Evolutionary conservation across 2,888 invertebrate species (phyloP).

Genomic region (Anaspis maculata): DNA sequence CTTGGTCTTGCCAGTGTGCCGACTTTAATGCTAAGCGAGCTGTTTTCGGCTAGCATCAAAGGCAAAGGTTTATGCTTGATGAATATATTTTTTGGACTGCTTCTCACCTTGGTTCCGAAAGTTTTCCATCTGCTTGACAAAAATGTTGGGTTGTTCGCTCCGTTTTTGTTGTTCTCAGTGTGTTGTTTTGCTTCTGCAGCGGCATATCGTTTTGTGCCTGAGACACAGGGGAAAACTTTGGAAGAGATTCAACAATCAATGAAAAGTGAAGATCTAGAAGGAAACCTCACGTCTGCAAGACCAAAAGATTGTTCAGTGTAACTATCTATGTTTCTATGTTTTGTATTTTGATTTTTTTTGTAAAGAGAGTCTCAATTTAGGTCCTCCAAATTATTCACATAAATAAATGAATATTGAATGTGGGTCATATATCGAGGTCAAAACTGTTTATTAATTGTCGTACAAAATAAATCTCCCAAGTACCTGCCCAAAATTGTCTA

Average conservation of each 20-base stretch:
- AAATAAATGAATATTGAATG: too few species aligned
- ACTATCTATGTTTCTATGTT: constrained; percentile 36
- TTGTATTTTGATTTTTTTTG: constrained; percentile 37
- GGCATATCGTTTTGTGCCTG: constrained; percentile 24
- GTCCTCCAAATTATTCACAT: too few species aligned
- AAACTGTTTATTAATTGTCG: too few species aligned
- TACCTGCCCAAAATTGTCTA: too few species aligned
- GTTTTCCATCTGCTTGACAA: constrained; percentile 29
- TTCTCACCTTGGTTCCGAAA: constrained; percentile 22
- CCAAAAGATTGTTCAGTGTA: constrained; percentile 23
- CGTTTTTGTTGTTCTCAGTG: constrained; percentile 29
- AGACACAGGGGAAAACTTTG: too few species aligned
- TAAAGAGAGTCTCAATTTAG: too few species aligned
- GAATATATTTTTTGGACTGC: constrained; percentile 23
- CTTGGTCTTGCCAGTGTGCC: too few species aligned
- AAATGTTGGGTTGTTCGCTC: constrained; percentile 27
- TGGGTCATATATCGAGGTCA: too few species aligned
- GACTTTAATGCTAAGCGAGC: constrained; percentile 29
- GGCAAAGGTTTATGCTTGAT: too few species aligned
- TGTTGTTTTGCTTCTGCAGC: constrained; percentile 23
- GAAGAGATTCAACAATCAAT: too few species aligned
- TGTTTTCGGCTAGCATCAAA: constrained; percentile 31
- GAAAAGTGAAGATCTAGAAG: constrained; percentile 36
- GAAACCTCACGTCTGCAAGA: constrained; percentile 22
- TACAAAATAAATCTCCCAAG: too few species aligned